A percentile compares a stretch with the other conserved stretches of the same genome.
Evolutionary conservation across 2,888 invertebrate genomes (phyloP).

Genomic region (Linyphia triangularis): DNA sequence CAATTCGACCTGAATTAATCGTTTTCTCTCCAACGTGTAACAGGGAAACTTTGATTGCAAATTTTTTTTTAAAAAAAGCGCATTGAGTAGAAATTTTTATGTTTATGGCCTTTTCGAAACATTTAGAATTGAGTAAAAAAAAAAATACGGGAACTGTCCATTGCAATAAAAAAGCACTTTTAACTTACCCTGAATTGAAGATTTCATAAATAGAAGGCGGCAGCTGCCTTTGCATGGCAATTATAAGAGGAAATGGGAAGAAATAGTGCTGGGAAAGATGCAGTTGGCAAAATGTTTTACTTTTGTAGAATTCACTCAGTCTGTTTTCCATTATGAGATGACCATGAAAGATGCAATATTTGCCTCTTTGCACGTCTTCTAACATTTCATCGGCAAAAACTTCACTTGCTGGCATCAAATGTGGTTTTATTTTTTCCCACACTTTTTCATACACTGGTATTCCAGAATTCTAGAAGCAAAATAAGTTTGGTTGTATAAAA

Average conservation of each 20-base stretch:
- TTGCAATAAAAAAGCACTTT: no score
- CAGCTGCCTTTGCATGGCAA: neutral
- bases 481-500: no score
- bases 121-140: no score
- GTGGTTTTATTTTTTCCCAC: neutral
- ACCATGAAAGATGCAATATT: slow-evolving; percentile 32
- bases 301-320: neutral
- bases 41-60: no score
- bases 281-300: neutral
- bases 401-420: neutral
- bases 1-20: no score
- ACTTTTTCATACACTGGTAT: slow-evolving; percentile 2
- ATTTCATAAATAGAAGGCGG: neutral
- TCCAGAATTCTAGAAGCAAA: slow-evolving; percentile 30
- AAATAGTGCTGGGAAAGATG: slow-evolving; percentile 16
- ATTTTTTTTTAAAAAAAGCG: no score
- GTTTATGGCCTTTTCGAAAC: no score
- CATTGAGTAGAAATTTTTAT: no score
- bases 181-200: slow-evolving; percentile 31
- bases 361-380: slow-evolving; percentile 5
- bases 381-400: slow-evolving; percentile 5
- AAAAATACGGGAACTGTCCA: no score
- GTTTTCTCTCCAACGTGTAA: no score
- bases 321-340: neutral
- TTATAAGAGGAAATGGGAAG: neutral